phyloP scores from a whole-genome alignment of 2,888 invertebrate genomes.

The Drosophila mayaguana region DNA sequence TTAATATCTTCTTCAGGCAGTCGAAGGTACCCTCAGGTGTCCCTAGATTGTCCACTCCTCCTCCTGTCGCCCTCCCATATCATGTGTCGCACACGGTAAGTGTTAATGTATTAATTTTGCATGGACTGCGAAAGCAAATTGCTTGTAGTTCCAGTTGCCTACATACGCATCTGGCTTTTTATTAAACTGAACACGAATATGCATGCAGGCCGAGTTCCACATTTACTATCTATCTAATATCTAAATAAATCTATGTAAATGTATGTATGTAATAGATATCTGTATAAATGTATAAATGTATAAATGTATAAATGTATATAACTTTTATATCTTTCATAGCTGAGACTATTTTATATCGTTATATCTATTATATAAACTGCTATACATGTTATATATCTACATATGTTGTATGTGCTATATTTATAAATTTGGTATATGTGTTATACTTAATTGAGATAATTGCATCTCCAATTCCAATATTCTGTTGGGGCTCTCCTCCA shows the following conservation, averaged over 20 bases:
- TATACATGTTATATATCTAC: too few relatives aligned
- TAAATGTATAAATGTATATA: background rate
- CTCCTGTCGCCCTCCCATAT: background rate
- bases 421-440: too few relatives aligned
- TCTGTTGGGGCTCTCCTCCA: background rate
- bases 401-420: too few relatives aligned
- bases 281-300: too few relatives aligned
- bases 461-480: background rate
- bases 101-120: slow-evolving; percentile 70
- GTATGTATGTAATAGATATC: too few relatives aligned
- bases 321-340: too few relatives aligned
- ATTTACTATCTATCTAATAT: background rate
- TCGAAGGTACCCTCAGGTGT: slow-evolving; percentile 42
- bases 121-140: slow-evolving; percentile 30
- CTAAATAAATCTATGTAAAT: background rate
- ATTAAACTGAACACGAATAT: background rate
- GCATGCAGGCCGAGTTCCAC: too few relatives aligned
- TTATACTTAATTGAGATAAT: too few relatives aligned
- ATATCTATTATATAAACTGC: too few relatives aligned
- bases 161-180: background rate
- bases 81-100: slow-evolving; percentile 30
- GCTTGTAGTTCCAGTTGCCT: slow-evolving; percentile 15
- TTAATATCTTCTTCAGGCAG: slow-evolving; percentile 78
- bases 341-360: too few relatives aligned
- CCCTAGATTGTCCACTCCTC: slow-evolving; percentile 31